Percentiles rank a stretch among this genome's conserved stretches.
Evolutionary conservation across 2,113 vertebrate genomes (phyloP).

Genomic region (Cnemophilus loriae): DNA sequence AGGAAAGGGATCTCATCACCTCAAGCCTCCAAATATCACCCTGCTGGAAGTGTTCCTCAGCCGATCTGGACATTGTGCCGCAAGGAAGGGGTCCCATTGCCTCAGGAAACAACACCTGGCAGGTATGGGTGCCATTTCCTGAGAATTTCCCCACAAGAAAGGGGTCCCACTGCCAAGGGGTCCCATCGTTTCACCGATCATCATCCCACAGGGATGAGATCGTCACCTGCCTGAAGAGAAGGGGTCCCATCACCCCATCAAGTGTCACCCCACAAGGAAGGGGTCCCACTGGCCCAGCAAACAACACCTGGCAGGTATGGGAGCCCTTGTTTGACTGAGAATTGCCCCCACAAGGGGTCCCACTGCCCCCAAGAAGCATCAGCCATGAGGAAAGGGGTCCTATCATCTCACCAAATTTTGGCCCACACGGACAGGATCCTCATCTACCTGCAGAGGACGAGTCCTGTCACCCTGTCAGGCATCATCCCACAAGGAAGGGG

Average conservation of each 20-base stretch:
- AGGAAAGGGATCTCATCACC: background rate
- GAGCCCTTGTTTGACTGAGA: background rate
- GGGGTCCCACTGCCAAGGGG: background rate
- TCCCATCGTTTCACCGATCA: background rate
- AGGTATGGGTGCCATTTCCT: background rate
- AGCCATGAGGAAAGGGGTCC: background rate
- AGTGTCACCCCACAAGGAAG: background rate
- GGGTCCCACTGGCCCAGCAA: background rate
- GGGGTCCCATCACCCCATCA: too few relatives aligned
- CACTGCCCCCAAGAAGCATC: background rate
- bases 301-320: background rate
- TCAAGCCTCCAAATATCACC: too few relatives aligned
- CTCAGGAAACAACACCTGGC: background rate
- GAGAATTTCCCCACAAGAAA: background rate
- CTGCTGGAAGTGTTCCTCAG: background rate
- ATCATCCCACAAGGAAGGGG: background rate
- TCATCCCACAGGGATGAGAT: too few relatives aligned
- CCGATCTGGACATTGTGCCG: accelerated
- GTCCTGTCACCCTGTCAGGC: background rate
- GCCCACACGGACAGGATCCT: accelerated
- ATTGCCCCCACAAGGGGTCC: background rate
- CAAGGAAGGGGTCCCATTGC: background rate
- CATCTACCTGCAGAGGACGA: too few relatives aligned
- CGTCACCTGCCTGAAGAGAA: background rate
- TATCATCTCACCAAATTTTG: accelerated